Evolutionary conservation across 1,140 invertebrate genomes (phyloP).

Genomic region (Thereuonema tuberculata): DNA sequence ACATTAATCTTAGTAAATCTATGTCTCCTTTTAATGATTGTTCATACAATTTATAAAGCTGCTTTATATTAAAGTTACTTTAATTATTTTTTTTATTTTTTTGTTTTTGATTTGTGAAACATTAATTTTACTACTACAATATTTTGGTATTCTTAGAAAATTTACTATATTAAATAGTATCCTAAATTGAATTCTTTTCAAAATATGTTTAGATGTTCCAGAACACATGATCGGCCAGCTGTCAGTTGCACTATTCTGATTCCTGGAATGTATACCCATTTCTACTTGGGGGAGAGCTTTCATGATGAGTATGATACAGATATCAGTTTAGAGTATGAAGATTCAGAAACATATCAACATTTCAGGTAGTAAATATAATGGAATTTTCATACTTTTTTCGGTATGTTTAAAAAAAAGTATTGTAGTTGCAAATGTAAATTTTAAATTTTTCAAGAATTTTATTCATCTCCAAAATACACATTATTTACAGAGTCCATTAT

Average conservation of each 20-base stretch:
- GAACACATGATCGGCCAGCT: conserved; percentile 60
- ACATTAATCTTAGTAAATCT: conserved; percentile 9
- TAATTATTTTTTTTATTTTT: too few relatives aligned
- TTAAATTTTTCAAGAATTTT: too few relatives aligned
- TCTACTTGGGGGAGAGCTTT: conserved; percentile 53
- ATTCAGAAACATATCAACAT: conserved; percentile 58
- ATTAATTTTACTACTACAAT: too few relatives aligned
- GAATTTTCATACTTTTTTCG: not conserved
- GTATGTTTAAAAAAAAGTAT: not conserved
- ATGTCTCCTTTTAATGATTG: conserved; percentile 9
- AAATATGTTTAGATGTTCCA: conserved; percentile 32
- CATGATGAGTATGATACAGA: conserved; percentile 69
- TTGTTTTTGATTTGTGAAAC: too few relatives aligned
- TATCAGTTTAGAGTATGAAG: conserved; percentile 65
- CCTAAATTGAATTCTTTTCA: too few relatives aligned
- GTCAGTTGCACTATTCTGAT: conserved; percentile 56
- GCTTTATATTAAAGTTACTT: too few relatives aligned
- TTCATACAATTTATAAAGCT: not conserved
- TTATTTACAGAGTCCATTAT: too few relatives aligned
- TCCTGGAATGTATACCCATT: conserved; percentile 69
- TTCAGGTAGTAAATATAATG: too few relatives aligned
- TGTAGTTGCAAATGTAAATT: conserved; percentile 2
- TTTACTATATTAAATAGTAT: too few relatives aligned
- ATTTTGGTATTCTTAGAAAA: too few relatives aligned
- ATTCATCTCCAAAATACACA: too few relatives aligned